These are phyloP conservation scores for Agrotis puta DNA, from an alignment of 2,888 invertebrate species.

Conservation along the genomic window DNA sequence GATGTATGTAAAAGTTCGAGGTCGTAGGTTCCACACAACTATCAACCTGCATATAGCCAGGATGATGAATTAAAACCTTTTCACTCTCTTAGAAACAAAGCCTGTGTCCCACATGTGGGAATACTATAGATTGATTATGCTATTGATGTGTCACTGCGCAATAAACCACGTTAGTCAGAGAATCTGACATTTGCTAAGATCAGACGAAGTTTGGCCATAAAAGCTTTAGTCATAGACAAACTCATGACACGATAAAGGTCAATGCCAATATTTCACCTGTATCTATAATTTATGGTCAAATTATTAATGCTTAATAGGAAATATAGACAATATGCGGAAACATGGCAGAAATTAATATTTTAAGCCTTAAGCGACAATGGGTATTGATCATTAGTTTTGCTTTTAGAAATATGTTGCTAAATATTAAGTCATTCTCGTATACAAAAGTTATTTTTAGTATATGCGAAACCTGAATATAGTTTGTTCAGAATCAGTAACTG, in stretches of 20 bases:
- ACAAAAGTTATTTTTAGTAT: too few species aligned
- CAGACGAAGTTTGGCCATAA: slow-evolving; percentile 58
- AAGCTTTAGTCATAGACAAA: slow-evolving; percentile 57
- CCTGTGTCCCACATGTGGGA: too few species aligned
- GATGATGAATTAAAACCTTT: too few species aligned
- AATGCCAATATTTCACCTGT: slow-evolving; percentile 50
- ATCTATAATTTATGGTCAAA: slow-evolving; percentile 32
- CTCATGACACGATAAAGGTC: slow-evolving; percentile 62
- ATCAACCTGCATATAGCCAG: too few species aligned
- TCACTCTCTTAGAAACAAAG: too few species aligned
- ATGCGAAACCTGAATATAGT: too few species aligned
- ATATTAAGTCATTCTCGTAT: slow-evolving; percentile 2
- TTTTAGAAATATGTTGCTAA: slow-evolving; percentile 32
- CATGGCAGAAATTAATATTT: slow-evolving; percentile 41
- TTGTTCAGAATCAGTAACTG: too few species aligned
- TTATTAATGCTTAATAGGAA: slow-evolving; percentile 36
- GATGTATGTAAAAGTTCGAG: too few species aligned
- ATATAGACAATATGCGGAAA: slow-evolving; percentile 38
- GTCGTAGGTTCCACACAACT: too few species aligned
- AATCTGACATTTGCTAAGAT: slow-evolving; percentile 74
- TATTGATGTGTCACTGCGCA: slow-evolving; percentile 51
- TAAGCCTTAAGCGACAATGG: slow-evolving; percentile 22
- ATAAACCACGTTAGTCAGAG: slow-evolving; percentile 67
- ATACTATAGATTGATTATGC: too few species aligned
- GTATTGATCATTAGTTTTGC: slow-evolving; percentile 42